Base-by-base conservation (phyloP, 2,113 vertebrate species). In the Vicugna pacos region DNA sequence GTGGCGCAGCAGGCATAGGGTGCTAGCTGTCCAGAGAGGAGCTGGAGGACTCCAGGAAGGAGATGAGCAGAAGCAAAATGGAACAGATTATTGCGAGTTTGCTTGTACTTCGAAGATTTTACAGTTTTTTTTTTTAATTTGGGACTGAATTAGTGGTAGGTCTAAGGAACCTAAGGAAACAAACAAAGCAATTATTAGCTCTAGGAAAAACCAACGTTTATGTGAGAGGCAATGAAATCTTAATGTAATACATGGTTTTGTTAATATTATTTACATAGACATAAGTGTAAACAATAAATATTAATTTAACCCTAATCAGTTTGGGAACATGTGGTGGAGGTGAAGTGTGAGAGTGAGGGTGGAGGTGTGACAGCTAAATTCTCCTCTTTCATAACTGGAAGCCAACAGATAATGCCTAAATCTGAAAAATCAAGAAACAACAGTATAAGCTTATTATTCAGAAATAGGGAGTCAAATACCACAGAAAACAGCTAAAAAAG, bases 301-400 rank as follows among this genome's bases (percentile, higher is more conserved):
- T 54, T 16, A 28, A 70, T 56, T 62, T 35, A 79, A 81, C 35
- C 24, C 20, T 48, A 16, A 42, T 56, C 73, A 50, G 5, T 8
- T 12, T 75, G 77, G 60, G 81, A 67, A 48, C 30, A 12, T 26
- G 32, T 42, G n/a, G 28, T 50, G 6, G 58, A 38, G 14, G 15
- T 4, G 16, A 58, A 42, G 60, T 72, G 38, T 82, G 58, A 69
- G 80, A 6, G 24, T 4, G 79, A 69, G 12, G 42, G 38, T 11
- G 32, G 42, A 67, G 73, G 42, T 65, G 12, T 70, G n/a, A 69
- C 26, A 72, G 42, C 26, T 56, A 56, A 85, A 4, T 76, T 20
- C 38, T 94, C 80, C 28, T 82, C 83, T 92, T 82, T 65, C 67
- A 73, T 87, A 77, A 60, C 0, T n/a, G 77, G 83, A 94, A 95